Percentiles rank a stretch among this genome's conserved stretches.
phyloP scores from a whole-genome alignment of 2,797 vertebrate species.

The Gorsachius magnificus region DNA sequence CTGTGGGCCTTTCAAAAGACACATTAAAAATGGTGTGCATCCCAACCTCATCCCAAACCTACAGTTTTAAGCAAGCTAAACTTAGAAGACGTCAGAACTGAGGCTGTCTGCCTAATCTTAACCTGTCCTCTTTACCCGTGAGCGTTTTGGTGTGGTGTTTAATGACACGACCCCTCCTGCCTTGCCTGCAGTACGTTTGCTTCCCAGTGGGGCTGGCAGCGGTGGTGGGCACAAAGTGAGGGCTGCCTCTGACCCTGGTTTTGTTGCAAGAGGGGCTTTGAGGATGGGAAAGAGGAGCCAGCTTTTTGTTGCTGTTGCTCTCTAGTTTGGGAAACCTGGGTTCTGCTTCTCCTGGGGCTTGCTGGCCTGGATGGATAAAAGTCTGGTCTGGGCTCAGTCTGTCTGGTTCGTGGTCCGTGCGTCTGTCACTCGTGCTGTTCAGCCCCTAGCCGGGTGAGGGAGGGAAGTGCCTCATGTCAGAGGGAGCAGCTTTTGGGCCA shows the following conservation, averaged over 20 bases:
- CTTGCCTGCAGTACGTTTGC: neutral
- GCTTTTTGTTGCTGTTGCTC: neutral
- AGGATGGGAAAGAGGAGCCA: neutral
- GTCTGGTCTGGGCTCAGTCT: neutral
- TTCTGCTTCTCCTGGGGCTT: neutral
- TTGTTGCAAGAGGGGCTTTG: neutral
- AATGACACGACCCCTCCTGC: neutral
- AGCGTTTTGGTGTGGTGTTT: neutral
- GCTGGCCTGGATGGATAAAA: neutral
- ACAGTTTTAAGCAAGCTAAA: neutral
- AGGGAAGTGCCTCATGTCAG: accelerated
- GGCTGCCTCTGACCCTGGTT: neutral
- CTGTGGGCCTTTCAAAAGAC: neutral
- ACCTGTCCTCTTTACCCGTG: neutral
- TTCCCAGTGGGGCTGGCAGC: accelerated
- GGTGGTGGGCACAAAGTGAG: accelerated
- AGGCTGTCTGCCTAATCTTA: neutral
- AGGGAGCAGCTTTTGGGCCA: neutral
- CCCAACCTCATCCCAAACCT: accelerated
- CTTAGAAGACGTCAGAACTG: neutral
- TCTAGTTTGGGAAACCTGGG: neutral
- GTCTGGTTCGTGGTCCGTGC: accelerated
- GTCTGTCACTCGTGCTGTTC: neutral
- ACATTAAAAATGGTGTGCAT: neutral
- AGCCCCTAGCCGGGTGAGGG: neutral